Evolutionary conservation across 2,888 invertebrate species (phyloP).

Genomic region (Ctenicera cuprea): DNA sequence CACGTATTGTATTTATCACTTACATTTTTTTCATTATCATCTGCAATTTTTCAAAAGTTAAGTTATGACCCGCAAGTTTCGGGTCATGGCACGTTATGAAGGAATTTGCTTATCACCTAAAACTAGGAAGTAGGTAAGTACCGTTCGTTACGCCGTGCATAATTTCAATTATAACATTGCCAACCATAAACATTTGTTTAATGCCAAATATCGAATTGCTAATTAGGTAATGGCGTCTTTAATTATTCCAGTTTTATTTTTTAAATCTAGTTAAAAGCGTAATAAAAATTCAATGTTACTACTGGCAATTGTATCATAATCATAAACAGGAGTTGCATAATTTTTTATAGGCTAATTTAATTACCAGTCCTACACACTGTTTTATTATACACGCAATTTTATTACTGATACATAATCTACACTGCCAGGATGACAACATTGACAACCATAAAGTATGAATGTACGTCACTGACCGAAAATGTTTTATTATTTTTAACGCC

Average conservation of each 20-base stretch:
- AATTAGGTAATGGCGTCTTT: slow-evolving; percentile 2
- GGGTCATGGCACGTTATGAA: background rate
- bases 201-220: background rate
- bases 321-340: slow-evolving; percentile 10
- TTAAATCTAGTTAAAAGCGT: background rate
- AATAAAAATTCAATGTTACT: background rate
- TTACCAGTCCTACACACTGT: background rate
- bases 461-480: background rate
- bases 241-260: background rate
- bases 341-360: slow-evolving; percentile 5
- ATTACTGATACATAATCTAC: background rate
- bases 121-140: background rate
- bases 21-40: slow-evolving; percentile 23
- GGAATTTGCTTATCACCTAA: slow-evolving; percentile 8
- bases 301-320: background rate
- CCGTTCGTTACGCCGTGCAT: background rate
- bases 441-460: background rate
- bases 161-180: slow-evolving; percentile 1
- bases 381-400: slow-evolving; percentile 7
- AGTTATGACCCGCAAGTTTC: background rate
- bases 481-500: no score
- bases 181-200: background rate
- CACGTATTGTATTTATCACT: slow-evolving; percentile 38
- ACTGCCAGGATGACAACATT: background rate
- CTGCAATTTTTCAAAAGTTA: slow-evolving; percentile 1